phyloP scores from a whole-genome alignment of 2,888 invertebrate species.

The Drosophila ochracea region DNA sequence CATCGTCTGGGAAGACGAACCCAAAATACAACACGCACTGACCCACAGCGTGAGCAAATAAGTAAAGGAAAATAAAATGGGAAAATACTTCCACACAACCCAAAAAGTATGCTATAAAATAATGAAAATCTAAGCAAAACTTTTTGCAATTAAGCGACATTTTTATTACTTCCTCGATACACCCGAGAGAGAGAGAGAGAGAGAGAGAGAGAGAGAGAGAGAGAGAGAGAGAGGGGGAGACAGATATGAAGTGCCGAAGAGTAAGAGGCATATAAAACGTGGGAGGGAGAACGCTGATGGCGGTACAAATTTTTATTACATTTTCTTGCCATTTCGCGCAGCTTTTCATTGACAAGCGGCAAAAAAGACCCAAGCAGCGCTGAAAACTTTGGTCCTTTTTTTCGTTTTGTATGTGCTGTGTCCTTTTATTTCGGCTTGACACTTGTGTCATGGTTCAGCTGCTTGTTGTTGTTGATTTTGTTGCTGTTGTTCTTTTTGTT shows the following conservation, averaged over 20 bases:
- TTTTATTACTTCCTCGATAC: conserved; percentile 74
- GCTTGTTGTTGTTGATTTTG: conserved; percentile 15
- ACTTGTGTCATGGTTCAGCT: conserved; percentile 49
- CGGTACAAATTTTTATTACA: conserved; percentile 74
- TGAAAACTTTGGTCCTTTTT: conserved; percentile 49
- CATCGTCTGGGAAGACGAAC: conserved; percentile 45
- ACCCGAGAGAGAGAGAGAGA: conserved; percentile 16
- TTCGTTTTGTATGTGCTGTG: conserved; percentile 11
- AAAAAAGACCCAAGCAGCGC: conserved; percentile 28
- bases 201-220: conserved; percentile 10
- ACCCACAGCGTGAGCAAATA: conserved; percentile 18
- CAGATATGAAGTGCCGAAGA: background rate
- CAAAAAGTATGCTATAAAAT: conserved; percentile 71
- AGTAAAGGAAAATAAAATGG: conserved; percentile 3
- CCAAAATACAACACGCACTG: conserved; percentile 50
- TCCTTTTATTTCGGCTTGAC: conserved; percentile 53
- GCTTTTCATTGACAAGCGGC: conserved; percentile 66
- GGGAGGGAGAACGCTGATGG: conserved; percentile 55
- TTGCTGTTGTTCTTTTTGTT: conserved; percentile 29
- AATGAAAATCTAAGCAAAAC: conserved; percentile 77
- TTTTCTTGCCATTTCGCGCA: conserved; percentile 66
- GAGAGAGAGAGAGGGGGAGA: conserved; percentile 12
- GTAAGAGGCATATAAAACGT: background rate
- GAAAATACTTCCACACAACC: conserved; percentile 34
- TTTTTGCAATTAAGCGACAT: conserved; percentile 80